Base-by-base conservation (phyloP, 2,797 vertebrate species). In the Synanceia verrucosa region DNA sequence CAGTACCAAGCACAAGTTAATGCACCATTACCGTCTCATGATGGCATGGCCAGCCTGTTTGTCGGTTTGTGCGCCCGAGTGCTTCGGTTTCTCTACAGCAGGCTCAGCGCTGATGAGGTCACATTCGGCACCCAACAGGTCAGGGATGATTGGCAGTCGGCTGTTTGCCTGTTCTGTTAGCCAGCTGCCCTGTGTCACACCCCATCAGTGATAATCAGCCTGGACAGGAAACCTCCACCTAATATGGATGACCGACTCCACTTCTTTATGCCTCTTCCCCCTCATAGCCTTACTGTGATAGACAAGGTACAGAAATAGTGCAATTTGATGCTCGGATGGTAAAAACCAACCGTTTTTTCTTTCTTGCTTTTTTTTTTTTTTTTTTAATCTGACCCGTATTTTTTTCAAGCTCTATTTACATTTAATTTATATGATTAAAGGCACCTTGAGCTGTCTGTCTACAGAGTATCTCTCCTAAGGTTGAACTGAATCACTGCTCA, bases 61-160 rank as follows among this genome's bases (percentile, higher is more conserved):
- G 60, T 4, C 10, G 2, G 50, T 73, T 26, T 44, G 16, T 63
- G 13, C 47, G 16, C 66, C 26, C 0, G 9, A 18, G 24, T 6
- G 2, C 51, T 59, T 72, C 46, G 18, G 28, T 67, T 36, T 63
- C 56, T 76, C 73, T 62, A 75, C 59, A 28, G 73, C 52, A 18
- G 64, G 12, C 69, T 74, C 34, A 2, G 29, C 62, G 72, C 65
- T 83, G 77, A 81, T 89, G 55, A 47, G 86, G 70, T 84, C 78
- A 70, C 44, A 58, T 26, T 37, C 58, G 79, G 73, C 66, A 63
- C 43, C 57, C 9, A 57, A 43, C 58, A 80, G 87, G 86, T 83
- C 61, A 21, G 51, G 28, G 13, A 74, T 86, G 90, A 90, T 86
- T 92, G 89, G 51, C 90, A 84, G 79, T 47, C 65, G 56, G 80